Base-by-base conservation (phyloP, 2,888 invertebrate species). In the Cyclophora punctaria region DNA sequence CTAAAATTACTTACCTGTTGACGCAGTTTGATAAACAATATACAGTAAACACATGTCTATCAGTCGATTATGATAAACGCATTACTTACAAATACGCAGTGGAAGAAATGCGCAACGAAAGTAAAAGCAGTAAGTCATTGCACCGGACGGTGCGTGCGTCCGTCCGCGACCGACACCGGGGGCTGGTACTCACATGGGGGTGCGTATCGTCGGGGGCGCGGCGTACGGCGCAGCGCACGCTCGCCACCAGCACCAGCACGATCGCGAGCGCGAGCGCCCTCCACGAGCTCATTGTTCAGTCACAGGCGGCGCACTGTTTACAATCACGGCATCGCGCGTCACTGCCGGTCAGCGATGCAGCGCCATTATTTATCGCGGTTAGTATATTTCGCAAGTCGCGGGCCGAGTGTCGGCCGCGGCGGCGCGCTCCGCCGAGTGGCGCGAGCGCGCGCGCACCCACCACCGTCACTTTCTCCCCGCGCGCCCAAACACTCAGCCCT, bases 341-440 rank as follows among this genome's bases (percentile, higher is more conserved):
- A 82, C 78, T 80, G 77, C 78, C 73, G 67, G 75, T 69, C 71
- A 69, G 71, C 71, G 67, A 71, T 73, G 72, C 76, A 77, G 75
- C 76, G 80, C 77, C 85, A 86, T 85, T 80, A 77, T 83, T 83
- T 37, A 37, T 37, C 37, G 5, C 37, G 37, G 4, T 5, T 5
- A 4, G 37, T 37, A 37, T 37, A 37, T 37, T 37, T 83, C 82
- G 84, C 84, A 79, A 84, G 72, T 73, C 75, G 75, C 78, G 70
- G 80, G 80, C 80, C 81, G 81, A 80, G 78, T 80, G 81, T 77
- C 83, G 86, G 81, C 83, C 81, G 78, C 83, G 80, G 79, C 80
- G 83, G 83, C 80, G 78, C 79, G 79, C 66, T 76, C 79, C 78
- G 57, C 79, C 74, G 80, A 79, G 73, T 79, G 78, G 7, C 43